Base-by-base conservation (phyloP, 2,797 vertebrate genomes). In the Coregonus suidteri region DNA sequence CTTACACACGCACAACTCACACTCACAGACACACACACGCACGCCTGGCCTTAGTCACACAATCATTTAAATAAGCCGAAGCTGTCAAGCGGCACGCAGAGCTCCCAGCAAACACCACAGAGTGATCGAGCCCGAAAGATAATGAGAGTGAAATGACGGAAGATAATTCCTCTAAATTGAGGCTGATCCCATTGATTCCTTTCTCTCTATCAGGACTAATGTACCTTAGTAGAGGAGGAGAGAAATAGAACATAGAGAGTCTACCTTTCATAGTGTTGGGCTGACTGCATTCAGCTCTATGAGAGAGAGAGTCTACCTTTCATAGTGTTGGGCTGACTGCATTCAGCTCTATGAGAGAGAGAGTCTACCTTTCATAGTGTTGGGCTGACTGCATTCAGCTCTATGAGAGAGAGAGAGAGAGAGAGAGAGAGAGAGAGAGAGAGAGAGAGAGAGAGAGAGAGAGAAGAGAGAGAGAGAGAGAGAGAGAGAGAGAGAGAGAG, bases 71-170 rank as follows among this genome's bases (percentile, higher is more conserved):
- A 89, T 91, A 83, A 90, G 86, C 82, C 82, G 34, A 74, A 76
- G 72, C 80, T 35, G 13, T 79, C 59, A 80, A 87, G 82, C 72
- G 7, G 88, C 90, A 87, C 90, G 84, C 78, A 87, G 4, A 6
- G 18, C 84, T 84, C 84, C 66, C 6, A 18, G 78, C 76, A 83
- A 87, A 85, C 86, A 85, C 65, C 73, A 66, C 79, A 15, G 18
- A 78, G 52, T 31, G 82, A 88, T 47, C 56, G 18, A 11, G n/a
- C 75, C 59, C 76, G 72, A 68, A 74, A 5, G 73, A 84, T 91
- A 90, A 92, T 91, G 83, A 89, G 89, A 87, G 88, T 85, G 86
- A 91, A 91, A 87, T 83, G 82, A 85, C 80, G 72, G 74, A 34
- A 18, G 82, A 86, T 93, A 84, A 25, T 25, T 25, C 25, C 25